Base-by-base conservation (phyloP, 2,888 invertebrate species). In the Carterocephalus palaemon region DNA sequence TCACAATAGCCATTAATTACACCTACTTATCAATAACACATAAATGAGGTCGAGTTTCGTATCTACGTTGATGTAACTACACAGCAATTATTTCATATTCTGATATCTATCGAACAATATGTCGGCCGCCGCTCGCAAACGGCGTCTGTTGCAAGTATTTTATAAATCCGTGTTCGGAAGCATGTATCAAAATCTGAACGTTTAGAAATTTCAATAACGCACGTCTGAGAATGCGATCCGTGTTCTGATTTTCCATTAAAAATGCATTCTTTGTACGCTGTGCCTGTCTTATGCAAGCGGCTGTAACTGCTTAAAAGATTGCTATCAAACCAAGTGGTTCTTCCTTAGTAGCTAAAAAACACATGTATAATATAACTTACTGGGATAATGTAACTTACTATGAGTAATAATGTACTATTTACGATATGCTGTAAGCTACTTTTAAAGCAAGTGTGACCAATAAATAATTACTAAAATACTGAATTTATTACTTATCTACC, bases 191-290 rank as follows among this genome's bases (percentile, higher is more conserved):
- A 34, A 34, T 34, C 12, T 28, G 37, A 38, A 26, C 26, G 34
- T 28, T 42, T 28, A 34, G 28, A 42, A 42, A 42, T 42, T 42
- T 42, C 42, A 42, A 42, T 42, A 42, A 42, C 28, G 34, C 42
- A 42, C 28, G 42, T 28, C 34, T 42, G 9, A 20, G 16, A 42
- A 34, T 42, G 34, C 28, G 7, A 13, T 19, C 13, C 34, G 28
- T 34, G 34, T 34, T 42, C 42, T 26, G 42, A 34, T 34, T 34
- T 42, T 42, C 34, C 28, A 42, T 42, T 42, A 42, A 33, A 42
- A 42, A 42, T 42, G 33, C 41, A 41, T 33, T 33, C 26, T 41
- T 34, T 41, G 26, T 13, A 8, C 12, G 41, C 32, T 22, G n/a
- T 41, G 33, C 41, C 41, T 41, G 33, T 20, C 41, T 19, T 19